A percentile compares a stretch with the other conserved stretches of the same genome.
These are phyloP conservation scores for Ceratothoa steindachneri DNA, from an alignment of 2,888 invertebrate genomes.

Conservation along the genomic window DNA sequence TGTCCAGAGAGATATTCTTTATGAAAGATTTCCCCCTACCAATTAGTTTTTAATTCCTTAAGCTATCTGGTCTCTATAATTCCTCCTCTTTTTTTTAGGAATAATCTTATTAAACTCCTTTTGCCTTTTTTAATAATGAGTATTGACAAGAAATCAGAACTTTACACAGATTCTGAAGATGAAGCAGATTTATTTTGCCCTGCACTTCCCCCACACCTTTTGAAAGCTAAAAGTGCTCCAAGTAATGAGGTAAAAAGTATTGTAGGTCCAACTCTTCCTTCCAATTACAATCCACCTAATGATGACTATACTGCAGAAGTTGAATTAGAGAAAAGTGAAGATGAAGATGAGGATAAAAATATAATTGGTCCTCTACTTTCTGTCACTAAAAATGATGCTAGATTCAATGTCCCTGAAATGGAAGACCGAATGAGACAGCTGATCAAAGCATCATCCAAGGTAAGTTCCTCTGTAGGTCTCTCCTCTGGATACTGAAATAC, in stretches of 20 bases:
- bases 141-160: background rate
- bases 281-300: conserved; percentile 6
- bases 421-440: background rate
- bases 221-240: conserved; percentile 7
- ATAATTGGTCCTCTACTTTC: conserved; percentile 13
- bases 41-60: too few species aligned
- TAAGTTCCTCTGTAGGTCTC: too few species aligned
- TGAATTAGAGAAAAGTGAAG: conserved; percentile 1
- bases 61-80: too few species aligned
- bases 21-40: too few species aligned
- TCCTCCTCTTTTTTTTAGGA: too few species aligned
- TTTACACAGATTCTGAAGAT: conserved; percentile 11
- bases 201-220: conserved; percentile 24
- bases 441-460: background rate
- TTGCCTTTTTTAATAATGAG: background rate
- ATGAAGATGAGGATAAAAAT: conserved; percentile 13
- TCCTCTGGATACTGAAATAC: too few species aligned
- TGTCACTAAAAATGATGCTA: background rate
- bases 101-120: too few species aligned
- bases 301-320: background rate
- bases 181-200: conserved; percentile 27
- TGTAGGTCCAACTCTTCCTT: conserved; percentile 14
- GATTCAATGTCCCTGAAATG: conserved; percentile 9
- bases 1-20: too few species aligned
- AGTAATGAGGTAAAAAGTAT: background rate